phyloP scores from a whole-genome alignment of 2,888 invertebrate species.

The Cloeon dipterum region DNA sequence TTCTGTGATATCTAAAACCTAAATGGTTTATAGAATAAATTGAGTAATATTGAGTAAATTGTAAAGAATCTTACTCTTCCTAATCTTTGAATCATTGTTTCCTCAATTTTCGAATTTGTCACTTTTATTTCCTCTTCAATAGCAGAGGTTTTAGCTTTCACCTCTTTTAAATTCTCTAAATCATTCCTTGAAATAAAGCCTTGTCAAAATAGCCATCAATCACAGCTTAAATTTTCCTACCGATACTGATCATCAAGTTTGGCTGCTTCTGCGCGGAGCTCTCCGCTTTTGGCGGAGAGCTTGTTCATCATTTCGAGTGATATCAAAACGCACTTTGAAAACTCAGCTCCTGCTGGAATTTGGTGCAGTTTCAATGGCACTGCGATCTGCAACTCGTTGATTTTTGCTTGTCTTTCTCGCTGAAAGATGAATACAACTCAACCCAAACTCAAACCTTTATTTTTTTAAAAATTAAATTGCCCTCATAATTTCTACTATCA shows the following conservation, averaged over 20 bases:
- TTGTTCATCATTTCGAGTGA: background rate
- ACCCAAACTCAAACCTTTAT: no score
- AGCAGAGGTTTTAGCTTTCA: background rate
- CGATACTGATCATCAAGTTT: background rate
- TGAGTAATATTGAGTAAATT: no score
- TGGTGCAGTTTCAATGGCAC: background rate
- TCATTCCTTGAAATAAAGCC: background rate
- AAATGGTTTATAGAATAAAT: no score
- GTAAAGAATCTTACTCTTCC: no score
- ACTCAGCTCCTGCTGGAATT: background rate
- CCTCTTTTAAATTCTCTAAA: background rate
- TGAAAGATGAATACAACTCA: no score
- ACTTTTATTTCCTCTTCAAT: background rate
- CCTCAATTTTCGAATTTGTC: background rate
- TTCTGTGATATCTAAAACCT: no score
- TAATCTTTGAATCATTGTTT: background rate
- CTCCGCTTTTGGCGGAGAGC: background rate
- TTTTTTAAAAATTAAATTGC: no score
- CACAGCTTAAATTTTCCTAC: no score
- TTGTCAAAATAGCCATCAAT: no score
- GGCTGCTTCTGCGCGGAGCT: background rate
- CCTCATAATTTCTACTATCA: no score
- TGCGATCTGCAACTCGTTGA: background rate
- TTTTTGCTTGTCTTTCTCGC: background rate
- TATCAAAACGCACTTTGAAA: background rate